Evolutionary conservation across 2,797 vertebrate species (phyloP).

Genomic region (Tinamus major): DNA sequence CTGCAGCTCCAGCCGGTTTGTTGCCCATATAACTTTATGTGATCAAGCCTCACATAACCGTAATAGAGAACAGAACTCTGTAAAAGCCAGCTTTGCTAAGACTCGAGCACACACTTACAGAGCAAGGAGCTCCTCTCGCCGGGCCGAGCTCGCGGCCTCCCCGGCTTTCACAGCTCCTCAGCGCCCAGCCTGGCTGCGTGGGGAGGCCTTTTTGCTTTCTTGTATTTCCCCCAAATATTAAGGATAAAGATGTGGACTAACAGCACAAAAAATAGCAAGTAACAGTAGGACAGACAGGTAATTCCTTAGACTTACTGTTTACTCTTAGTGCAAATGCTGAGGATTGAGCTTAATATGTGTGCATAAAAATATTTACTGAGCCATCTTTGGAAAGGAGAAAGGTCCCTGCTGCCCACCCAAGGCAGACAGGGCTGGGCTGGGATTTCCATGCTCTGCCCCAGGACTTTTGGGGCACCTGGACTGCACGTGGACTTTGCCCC

Average conservation of each 20-base stretch:
- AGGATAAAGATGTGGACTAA: not conserved
- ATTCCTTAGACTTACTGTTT: not conserved
- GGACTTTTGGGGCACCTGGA: too few relatives aligned
- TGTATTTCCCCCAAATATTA: not conserved
- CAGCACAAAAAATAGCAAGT: not conserved
- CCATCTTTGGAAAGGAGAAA: not conserved
- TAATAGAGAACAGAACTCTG: constrained; percentile 55
- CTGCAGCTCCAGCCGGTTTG: constrained; percentile 43
- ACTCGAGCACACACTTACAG: constrained; percentile 26
- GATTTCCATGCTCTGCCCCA: too few relatives aligned
- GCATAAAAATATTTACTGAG: not conserved
- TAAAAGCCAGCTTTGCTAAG: constrained; percentile 52
- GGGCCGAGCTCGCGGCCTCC: not conserved
- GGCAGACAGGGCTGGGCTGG: too few relatives aligned
- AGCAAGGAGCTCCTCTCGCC: constrained; percentile 17
- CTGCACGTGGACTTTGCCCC: not conserved
- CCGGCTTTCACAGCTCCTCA: not conserved
- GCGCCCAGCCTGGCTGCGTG: not conserved
- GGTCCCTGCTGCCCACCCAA: not conserved
- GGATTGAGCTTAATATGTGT: not conserved
- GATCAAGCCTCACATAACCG: constrained; percentile 14
- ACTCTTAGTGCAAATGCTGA: constrained; percentile 21
- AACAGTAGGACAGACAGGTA: not conserved
- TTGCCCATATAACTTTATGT: constrained; percentile 49
- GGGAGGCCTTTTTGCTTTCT: too few relatives aligned